Percentiles rank a stretch among this genome's conserved stretches.
Conservation (phyloP, 2,888 invertebrate genomes). For the Dasysyrphus albostriatus region DNA sequence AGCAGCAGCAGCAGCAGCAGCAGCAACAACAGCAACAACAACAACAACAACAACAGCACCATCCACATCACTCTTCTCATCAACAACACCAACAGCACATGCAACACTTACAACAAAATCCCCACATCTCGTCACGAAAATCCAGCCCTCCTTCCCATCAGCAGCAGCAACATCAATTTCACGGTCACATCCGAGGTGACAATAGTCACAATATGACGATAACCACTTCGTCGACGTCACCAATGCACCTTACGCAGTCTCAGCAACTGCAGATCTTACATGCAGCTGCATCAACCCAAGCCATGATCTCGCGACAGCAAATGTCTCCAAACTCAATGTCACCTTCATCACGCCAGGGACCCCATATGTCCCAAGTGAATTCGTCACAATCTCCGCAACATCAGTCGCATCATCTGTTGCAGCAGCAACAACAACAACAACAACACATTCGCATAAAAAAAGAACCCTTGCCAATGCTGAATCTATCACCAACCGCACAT, state of each 20-base stretch:
- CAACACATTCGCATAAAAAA: conserved; percentile 83
- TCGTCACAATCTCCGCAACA: conserved; percentile 80
- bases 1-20: conserved; percentile 81
- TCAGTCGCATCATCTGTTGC: conserved; percentile 80
- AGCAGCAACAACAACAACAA: conserved; percentile 77
- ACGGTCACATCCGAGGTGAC: conserved; percentile 74
- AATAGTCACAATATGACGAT: conserved; percentile 73
- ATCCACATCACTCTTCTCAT: conserved; percentile 80
- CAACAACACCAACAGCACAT: conserved; percentile 82
- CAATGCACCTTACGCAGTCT: conserved; percentile 82
- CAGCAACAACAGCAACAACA: conserved; percentile 68
- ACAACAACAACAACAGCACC: conserved; percentile 78
- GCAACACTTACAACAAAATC: conserved; percentile 79
- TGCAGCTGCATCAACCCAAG: conserved; percentile 80
- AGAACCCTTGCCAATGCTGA: conserved; percentile 79
- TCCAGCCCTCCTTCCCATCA: conserved; percentile 76
- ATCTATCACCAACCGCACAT: conserved; percentile 76
- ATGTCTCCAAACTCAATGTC: conserved; percentile 80
- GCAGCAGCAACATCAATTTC: conserved; percentile 69
- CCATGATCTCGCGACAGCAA: conserved; percentile 79
- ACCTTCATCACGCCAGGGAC: conserved; percentile 77
- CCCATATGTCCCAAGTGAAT: conserved; percentile 76
- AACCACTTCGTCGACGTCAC: conserved; percentile 77
- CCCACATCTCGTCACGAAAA: conserved; percentile 77
- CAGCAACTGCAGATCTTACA: conserved; percentile 82